A percentile compares a stretch with the other conserved stretches of the same genome.
phyloP scores from a whole-genome alignment of 2,113 vertebrate genomes.

The Otolemur garnettii region DNA sequence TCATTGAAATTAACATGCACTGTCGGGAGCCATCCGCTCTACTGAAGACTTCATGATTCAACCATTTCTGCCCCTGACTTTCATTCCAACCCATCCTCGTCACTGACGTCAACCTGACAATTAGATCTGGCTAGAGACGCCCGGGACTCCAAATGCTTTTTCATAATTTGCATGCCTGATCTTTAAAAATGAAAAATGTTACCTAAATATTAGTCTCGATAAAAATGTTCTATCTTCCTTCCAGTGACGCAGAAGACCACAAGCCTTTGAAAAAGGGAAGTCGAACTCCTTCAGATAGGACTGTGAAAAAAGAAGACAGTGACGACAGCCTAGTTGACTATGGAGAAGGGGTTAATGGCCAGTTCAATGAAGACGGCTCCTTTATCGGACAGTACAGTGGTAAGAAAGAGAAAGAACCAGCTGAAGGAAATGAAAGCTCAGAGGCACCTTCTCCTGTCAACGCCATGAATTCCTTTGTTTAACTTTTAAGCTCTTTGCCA shows the following conservation, averaged over 20 bases:
- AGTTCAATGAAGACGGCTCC: slow-evolving; percentile 99
- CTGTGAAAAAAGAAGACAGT: slow-evolving; percentile 98
- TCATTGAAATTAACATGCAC: slow-evolving; percentile 78
- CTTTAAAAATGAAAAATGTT: not conserved
- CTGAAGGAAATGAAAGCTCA: slow-evolving; percentile 96
- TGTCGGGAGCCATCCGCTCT: slow-evolving; percentile 48
- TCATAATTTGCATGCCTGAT: slow-evolving; percentile 83
- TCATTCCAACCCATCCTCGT: slow-evolving; percentile 83
- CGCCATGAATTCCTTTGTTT: slow-evolving; percentile 99
- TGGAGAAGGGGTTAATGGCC: slow-evolving; percentile 97
- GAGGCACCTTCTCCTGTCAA: slow-evolving; percentile 97
- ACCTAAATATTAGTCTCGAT: not conserved
- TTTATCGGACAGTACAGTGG: slow-evolving; percentile 99
- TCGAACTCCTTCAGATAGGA: slow-evolving; percentile 96
- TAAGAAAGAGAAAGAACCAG: slow-evolving; percentile 95
- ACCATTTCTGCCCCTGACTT: slow-evolving; percentile 83
- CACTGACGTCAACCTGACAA: slow-evolving; percentile 60
- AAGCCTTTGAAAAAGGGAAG: slow-evolving; percentile 98
- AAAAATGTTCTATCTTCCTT: slow-evolving; percentile 85
- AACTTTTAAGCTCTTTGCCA: slow-evolving; percentile 83
- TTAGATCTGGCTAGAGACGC: slow-evolving; percentile 79
- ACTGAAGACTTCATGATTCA: slow-evolving; percentile 84
- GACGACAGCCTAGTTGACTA: slow-evolving; percentile 99
- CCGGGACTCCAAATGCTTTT: slow-evolving; percentile 76
- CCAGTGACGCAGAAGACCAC: slow-evolving; percentile 98